Base-by-base conservation (phyloP, 2,888 invertebrate species). In the Pseudococcus viburni region DNA sequence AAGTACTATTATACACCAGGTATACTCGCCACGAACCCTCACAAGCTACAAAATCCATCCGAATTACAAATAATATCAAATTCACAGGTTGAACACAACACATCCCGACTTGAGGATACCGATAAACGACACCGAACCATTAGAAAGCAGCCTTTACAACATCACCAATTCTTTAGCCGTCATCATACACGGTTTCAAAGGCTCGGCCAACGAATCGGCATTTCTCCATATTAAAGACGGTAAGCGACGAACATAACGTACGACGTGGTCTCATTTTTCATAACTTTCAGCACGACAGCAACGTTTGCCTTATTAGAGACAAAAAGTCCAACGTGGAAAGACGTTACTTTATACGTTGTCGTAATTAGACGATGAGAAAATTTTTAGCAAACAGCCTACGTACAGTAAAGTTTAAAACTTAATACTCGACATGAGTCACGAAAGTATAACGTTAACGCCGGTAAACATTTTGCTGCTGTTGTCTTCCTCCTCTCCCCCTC, bases 141-240 rank as follows among this genome's bases (percentile, higher is more conserved):
- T 33, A 12, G 19, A 8, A 8, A 83, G 15, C 42, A 19, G 12
- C 15, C 17, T 9, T 33, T 80, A 55, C 55, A 59, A 85, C 11
- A 9, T 19, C 0, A 55, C 26, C 8, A 19, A 88, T 59, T n/a
- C 83, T 17, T n/a, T 83, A 12, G 55, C 26, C 39, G 26, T 88
- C 55, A 83, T 88, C 55, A 83, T 88, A 22, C 88, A 88, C 33
- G 88, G 88, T 22, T 88, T 88, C 39, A 77, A 88, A 26, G 83
- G 83, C 51, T 39, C 80, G 0, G 51, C 42, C 12, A 80, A 88
- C 83, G 88, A 88, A 51, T 22, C 88, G 1, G 5, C 80, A 12
- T 88, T 88, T 12, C 59, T 80, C 33, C 51, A 33, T 26, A 77
- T 88, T 12, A 88, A 88, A 88, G 55, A 88, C n/a, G 88, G 88